phyloP scores from a whole-genome alignment of 2,797 vertebrate species.

The Pelochelys cantorii region DNA sequence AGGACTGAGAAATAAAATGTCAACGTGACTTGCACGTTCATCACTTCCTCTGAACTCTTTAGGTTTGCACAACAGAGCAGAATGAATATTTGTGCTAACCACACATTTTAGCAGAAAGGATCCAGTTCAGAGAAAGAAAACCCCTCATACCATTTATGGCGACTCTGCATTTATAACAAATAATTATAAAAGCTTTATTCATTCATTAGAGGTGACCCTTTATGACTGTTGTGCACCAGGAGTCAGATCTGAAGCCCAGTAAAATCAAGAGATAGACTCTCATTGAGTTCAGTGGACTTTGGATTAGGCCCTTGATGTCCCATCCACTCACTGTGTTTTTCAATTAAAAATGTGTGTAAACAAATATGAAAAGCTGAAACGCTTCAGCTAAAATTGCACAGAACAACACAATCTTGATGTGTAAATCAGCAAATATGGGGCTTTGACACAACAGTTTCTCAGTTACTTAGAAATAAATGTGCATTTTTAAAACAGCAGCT shows the following conservation, averaged over 20 bases:
- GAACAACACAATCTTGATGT: not conserved
- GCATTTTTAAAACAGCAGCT: constrained; percentile 1
- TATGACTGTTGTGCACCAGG: constrained; percentile 64
- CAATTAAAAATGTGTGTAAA: not conserved
- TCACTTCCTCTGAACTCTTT: constrained; percentile 57
- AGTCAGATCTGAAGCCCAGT: not conserved
- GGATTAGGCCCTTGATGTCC: not conserved
- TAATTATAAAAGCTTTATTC: constrained; percentile 79
- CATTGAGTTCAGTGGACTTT: fast-evolving
- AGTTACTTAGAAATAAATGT: not conserved
- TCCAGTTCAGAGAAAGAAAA: constrained; percentile 70
- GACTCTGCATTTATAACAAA: constrained; percentile 77
- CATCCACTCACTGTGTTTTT: not conserved
- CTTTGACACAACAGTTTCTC: not conserved
- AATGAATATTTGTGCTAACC: constrained; percentile 77
- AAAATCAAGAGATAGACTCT: constrained; percentile 1
- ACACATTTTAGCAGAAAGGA: constrained; percentile 79
- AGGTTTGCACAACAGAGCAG: constrained; percentile 62
- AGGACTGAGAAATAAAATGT: constrained; percentile 66
- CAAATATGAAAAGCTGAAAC: fast-evolving
- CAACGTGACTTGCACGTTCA: constrained; percentile 64
- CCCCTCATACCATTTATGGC: constrained; percentile 72
- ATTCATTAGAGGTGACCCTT: constrained; percentile 72
- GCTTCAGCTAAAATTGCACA: not conserved
- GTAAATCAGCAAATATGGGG: not conserved